These are phyloP conservation scores for Cordylochernes scorpioides DNA, from an alignment of 2,888 invertebrate species.

Conservation along the genomic window DNA sequence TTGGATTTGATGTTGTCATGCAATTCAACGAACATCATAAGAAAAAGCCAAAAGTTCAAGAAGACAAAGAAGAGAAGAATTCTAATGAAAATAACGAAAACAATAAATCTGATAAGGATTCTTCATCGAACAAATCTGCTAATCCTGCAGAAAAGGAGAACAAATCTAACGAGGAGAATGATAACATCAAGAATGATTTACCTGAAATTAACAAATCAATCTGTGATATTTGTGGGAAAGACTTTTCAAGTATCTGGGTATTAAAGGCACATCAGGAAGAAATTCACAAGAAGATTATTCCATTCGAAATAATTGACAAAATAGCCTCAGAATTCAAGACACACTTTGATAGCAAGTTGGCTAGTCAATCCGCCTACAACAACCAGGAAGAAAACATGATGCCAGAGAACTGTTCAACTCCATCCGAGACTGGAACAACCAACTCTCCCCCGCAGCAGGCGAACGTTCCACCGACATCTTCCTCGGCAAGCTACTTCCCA, in stretches of 20 bases:
- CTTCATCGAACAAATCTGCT: conserved; percentile 1
- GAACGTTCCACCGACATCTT: conserved; percentile 8
- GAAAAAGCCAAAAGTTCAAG: conserved; percentile 14
- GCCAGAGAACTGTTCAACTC: conserved; percentile 5
- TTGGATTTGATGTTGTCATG: conserved; percentile 85
- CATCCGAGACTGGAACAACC: conserved; percentile 8
- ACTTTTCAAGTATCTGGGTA: conserved; percentile 84
- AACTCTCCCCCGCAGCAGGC: conserved; percentile 7
- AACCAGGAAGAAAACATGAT: conserved; percentile 6
- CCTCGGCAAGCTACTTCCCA: conserved; percentile 4
- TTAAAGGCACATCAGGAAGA: conserved; percentile 86
- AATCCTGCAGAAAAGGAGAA: no score
- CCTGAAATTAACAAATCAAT: conserved; percentile 50
- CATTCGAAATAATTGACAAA: conserved; percentile 60
- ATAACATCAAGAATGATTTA: conserved; percentile 20
- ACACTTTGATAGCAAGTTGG: conserved; percentile 42
- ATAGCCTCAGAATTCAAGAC: conserved; percentile 71
- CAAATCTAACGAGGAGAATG: conserved; percentile 1
- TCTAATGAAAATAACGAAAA: conserved; percentile 1
- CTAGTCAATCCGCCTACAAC: conserved; percentile 1
- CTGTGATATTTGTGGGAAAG: conserved; percentile 70
- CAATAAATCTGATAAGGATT: conserved; percentile 5
- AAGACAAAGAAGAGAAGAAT: conserved; percentile 7
- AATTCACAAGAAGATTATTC: conserved; percentile 71
- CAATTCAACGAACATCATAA: conserved; percentile 72